phyloP scores from a whole-genome alignment of 2,113 vertebrate species.

The Oryzias melastigma region DNA sequence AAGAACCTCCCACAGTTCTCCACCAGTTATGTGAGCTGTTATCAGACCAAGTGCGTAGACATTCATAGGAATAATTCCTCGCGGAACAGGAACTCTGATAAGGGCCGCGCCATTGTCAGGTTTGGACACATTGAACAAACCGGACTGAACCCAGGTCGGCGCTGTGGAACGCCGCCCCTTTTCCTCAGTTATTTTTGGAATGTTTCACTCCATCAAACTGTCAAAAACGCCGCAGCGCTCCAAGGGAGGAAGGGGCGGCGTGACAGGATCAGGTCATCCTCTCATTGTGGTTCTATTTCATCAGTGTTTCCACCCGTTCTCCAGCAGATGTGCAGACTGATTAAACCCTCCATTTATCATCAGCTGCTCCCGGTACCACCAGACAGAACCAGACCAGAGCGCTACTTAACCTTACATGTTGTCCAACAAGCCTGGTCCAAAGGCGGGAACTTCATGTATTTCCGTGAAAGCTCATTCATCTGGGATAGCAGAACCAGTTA shows the following conservation, averaged over 20 bases:
- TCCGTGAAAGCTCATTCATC: too few species aligned
- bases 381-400: neutral
- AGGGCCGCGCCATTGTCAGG: neutral
- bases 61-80: neutral
- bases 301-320: constrained; percentile 36
- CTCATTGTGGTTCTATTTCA: constrained; percentile 35
- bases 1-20: too few species aligned
- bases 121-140: neutral
- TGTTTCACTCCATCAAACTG: neutral
- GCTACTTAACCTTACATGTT: too few species aligned
- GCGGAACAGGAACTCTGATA: neutral
- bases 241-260: neutral
- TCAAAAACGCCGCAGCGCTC: neutral
- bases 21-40: too few species aligned
- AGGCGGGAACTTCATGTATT: too few species aligned
- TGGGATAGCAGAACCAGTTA: too few species aligned
- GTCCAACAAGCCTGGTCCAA: too few species aligned
- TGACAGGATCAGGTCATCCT: constrained; percentile 33
- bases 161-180: neutral
- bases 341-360: constrained; percentile 11
- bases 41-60: too few species aligned
- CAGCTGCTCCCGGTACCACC: neutral
- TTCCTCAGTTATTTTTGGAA: constrained; percentile 37
- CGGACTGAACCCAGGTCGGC: neutral
- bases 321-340: constrained; percentile 5